phyloP scores from a whole-genome alignment of 2,113 vertebrate genomes.

The Odontesthes bonariensis region DNA sequence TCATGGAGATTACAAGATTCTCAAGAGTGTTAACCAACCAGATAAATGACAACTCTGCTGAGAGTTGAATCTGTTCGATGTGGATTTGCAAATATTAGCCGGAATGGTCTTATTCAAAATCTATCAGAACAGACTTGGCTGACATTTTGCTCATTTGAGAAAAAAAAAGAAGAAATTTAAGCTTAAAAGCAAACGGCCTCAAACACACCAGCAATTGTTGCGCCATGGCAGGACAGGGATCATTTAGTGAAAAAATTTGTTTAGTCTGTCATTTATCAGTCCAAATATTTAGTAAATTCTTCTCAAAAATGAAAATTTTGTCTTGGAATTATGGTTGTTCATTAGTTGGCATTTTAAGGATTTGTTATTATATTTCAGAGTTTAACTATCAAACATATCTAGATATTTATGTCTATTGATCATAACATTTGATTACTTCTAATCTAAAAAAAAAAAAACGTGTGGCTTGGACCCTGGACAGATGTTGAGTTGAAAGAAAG shows the following conservation, averaged over 20 bases:
- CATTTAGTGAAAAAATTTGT: conserved; percentile 18
- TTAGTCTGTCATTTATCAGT: conserved; percentile 14
- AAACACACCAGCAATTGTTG: conserved; percentile 7
- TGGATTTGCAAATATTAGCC: conserved; percentile 43
- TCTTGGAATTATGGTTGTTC: conserved; percentile 14
- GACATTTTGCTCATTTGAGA: conserved; percentile 20
- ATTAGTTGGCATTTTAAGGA: neutral
- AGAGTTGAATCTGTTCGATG: conserved; percentile 35
- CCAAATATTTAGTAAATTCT: conserved; percentile 19
- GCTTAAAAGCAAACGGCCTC: neutral
- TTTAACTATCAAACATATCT: conserved; percentile 4
- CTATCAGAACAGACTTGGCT: conserved; percentile 14
- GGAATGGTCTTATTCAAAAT: conserved; percentile 16
- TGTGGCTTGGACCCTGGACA: neutral
- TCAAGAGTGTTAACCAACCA: conserved; percentile 49
- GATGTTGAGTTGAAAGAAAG: neutral
- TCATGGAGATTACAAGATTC: conserved; percentile 69
- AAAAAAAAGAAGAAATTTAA: neutral
- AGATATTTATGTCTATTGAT: neutral
- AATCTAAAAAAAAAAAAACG: too few relatives aligned
- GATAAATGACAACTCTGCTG: conserved; percentile 55
- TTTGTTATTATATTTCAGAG: neutral
- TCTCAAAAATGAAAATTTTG: conserved; percentile 7
- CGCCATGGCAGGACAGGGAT: neutral
- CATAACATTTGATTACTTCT: neutral